phyloP scores from a whole-genome alignment of 2,113 vertebrate species.

The Seriola dumerili region DNA sequence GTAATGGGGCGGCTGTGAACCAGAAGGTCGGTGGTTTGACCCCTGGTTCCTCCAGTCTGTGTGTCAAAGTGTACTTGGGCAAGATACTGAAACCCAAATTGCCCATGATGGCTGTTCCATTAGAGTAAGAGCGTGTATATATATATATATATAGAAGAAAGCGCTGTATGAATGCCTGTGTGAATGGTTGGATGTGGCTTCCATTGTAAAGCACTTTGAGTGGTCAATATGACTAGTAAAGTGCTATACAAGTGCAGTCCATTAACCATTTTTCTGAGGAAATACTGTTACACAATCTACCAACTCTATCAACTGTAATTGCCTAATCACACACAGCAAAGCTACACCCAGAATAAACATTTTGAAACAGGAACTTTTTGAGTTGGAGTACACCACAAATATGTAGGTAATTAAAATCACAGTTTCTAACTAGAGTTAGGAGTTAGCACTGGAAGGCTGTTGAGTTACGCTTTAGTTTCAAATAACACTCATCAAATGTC shows the following conservation, averaged over 20 bases:
- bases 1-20: neutral
- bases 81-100: too few relatives aligned
- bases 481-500: neutral
- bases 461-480: neutral
- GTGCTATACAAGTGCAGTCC: too few relatives aligned
- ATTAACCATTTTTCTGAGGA: neutral
- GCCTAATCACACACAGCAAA: neutral
- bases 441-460: constrained; percentile 2
- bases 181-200: too few relatives aligned
- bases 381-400: constrained; percentile 30
- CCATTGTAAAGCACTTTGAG: too few relatives aligned
- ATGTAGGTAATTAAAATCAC: constrained; percentile 50
- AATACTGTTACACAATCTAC: neutral
- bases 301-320: neutral
- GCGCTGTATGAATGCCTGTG: too few relatives aligned
- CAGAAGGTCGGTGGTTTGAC: too few relatives aligned
- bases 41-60: too few relatives aligned
- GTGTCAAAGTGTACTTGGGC: too few relatives aligned
- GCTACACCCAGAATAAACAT: constrained; percentile 16
- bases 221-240: too few relatives aligned
- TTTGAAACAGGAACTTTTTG: constrained; percentile 25
- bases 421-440: neutral
- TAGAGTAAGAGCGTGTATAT: too few relatives aligned
- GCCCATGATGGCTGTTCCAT: too few relatives aligned
- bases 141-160: too few relatives aligned